phyloP scores from a whole-genome alignment of 2,113 vertebrate species.

The Pycnonotus jocosus region DNA sequence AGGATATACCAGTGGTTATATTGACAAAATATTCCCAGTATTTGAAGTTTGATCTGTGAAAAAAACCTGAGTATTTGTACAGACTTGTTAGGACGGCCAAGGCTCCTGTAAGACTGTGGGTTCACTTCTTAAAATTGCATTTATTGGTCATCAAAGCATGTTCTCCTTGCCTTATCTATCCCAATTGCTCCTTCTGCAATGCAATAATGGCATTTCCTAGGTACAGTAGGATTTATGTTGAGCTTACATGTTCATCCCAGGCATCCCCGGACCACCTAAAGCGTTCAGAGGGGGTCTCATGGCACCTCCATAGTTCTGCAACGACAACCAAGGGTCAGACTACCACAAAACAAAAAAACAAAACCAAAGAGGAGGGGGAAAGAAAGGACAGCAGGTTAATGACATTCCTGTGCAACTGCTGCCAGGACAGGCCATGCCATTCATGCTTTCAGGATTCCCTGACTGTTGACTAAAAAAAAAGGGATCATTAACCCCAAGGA shows the following conservation, averaged over 20 bases:
- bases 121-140: background rate
- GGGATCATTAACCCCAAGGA: background rate
- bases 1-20: background rate
- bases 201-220: background rate
- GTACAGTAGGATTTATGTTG: constrained; percentile 14
- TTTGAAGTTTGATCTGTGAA: background rate
- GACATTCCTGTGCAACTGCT: constrained; percentile 64
- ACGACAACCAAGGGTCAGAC: constrained; percentile 85
- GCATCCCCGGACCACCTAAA: constrained; percentile 94
- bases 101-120: background rate
- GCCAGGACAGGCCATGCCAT: constrained; percentile 68
- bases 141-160: background rate
- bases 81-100: background rate
- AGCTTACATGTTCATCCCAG: constrained; percentile 96
- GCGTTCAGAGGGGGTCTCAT: constrained; percentile 98
- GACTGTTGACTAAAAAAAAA: constrained; percentile 37
- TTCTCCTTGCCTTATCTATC: background rate
- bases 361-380: constrained; percentile 82
- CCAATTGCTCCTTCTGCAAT: background rate
- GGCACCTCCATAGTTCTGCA: constrained; percentile 94
- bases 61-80: background rate
- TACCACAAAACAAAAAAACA: constrained; percentile 84
- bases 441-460: constrained; percentile 64
- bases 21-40: background rate
- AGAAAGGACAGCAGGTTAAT: constrained; percentile 85